phyloP scores from a whole-genome alignment of 2,888 invertebrate genomes.

The Pantelozetes paolii region DNA sequence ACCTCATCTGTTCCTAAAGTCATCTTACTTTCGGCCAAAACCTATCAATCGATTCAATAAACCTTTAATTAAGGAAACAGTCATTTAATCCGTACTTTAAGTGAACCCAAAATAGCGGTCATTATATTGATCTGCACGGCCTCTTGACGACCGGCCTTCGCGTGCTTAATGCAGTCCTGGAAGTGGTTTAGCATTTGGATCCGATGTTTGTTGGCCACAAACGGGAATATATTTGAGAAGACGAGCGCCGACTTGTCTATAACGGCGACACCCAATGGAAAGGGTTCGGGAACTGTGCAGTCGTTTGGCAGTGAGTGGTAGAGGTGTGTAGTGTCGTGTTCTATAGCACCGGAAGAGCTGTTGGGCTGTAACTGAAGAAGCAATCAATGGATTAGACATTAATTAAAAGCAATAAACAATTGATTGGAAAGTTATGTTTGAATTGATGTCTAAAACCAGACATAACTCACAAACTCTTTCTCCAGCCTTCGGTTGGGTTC shows the following conservation, averaged over 20 bases:
- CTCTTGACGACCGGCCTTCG: slow-evolving; percentile 86
- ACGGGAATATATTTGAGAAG: slow-evolving; percentile 89
- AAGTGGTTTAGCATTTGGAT: slow-evolving; percentile 97
- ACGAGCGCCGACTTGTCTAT: slow-evolving; percentile 88
- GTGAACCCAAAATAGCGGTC: slow-evolving; percentile 81
- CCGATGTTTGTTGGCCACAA: slow-evolving; percentile 91
- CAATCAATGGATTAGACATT: slow-evolving; percentile 45
- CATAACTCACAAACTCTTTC: slow-evolving; percentile 50
- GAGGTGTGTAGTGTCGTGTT: slow-evolving; percentile 90
- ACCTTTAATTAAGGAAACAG: neutral
- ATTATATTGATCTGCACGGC: slow-evolving; percentile 95
- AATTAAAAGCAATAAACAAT: slow-evolving; percentile 40
- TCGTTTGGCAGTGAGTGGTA: slow-evolving; percentile 63
- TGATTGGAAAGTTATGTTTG: too few relatives aligned
- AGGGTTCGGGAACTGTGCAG: slow-evolving; percentile 66
- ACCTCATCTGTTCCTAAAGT: slow-evolving; percentile 79
- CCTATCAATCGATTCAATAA: slow-evolving; percentile 51
- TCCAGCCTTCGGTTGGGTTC: slow-evolving; percentile 76
- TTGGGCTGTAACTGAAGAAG: slow-evolving; percentile 76
- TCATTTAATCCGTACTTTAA: slow-evolving; percentile 58
- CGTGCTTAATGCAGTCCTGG: slow-evolving; percentile 77
- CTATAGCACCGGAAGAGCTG: slow-evolving; percentile 90
- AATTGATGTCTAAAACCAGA: too few relatives aligned
- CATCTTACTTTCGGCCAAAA: slow-evolving; percentile 78
- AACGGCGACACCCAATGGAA: slow-evolving; percentile 91